Evolutionary conservation across 2,888 invertebrate species (phyloP), one percentile per base, ranked within the genome.

Genomic region (Cyrtodaria siliqua): DNA sequence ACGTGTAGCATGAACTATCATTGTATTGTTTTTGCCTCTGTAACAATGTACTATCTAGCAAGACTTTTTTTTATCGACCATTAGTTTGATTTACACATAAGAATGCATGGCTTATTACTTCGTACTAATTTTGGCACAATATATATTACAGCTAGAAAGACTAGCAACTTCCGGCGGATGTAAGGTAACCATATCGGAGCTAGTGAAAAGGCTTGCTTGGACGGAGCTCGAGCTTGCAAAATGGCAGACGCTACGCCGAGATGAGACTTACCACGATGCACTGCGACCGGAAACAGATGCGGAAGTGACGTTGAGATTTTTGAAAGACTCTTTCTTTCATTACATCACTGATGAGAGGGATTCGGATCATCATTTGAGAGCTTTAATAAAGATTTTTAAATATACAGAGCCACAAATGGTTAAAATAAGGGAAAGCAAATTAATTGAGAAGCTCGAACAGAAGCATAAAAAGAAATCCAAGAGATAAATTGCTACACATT

Each of bases 311-410:
- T 80, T 91, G 8, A 70, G 83, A 12, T 92, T 92, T 66, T 82
- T 92, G 8, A 87, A 86, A 38, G 92, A 91, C 76, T 86, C 90
- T 1, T 87, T 91, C 67, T 91, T 86, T 64, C 92, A 91, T 70
- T 91, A 88, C 60, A 62, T 91, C n/a, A 90, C 89, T 2, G 86
- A 87, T 29, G 79, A 70, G 14, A 82, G 81, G 26, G 81, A 86
- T 12, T 71, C 84, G 0, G 89, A 86, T 40, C 83, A 84, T 20
- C 91, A 91, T 55, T 69, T 92, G 38, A 62, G 87, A 14, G 92
- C 92, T 0, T 89, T 92, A 76, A 87, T 91, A n/a, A 83, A 86
- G 27, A 91, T 92, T 23, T 86, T 92, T 42, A 84, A 84, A 29
- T 91, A 82, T 59, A 86, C 90, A 0, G 89, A 90, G 2, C 82